Percentiles rank a stretch among this genome's conserved stretches.
These are phyloP conservation scores for Aradophagus sp. DNA, from an alignment of 1,140 invertebrate species.

Conservation along the genomic window DNA sequence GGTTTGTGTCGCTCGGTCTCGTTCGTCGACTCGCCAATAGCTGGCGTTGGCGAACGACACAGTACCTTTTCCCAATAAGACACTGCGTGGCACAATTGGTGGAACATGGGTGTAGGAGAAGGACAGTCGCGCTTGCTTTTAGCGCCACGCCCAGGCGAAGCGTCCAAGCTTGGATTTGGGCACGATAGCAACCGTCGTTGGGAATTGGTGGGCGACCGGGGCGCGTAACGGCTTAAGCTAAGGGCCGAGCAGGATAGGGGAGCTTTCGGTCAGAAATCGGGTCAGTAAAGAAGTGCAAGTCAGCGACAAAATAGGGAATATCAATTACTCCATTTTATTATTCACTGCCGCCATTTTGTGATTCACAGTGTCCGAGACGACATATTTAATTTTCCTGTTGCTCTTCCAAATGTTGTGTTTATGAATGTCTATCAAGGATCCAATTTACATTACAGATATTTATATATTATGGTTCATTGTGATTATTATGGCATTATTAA, in stretches of 20 bases:
- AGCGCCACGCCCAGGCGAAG: slow-evolving; percentile 7
- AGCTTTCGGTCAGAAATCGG: too few relatives aligned
- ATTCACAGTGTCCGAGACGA: too few relatives aligned
- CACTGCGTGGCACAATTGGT: slow-evolving; percentile 76
- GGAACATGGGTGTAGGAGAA: slow-evolving; percentile 75
- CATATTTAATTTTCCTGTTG: too few relatives aligned
- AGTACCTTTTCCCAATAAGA: slow-evolving; percentile 74
- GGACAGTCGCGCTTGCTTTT: slow-evolving; percentile 63
- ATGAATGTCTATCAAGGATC: too few relatives aligned
- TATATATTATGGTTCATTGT: too few relatives aligned
- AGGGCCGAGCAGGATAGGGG: slow-evolving; percentile 43
- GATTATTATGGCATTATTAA: too few relatives aligned
- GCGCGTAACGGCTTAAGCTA: slow-evolving; percentile 64
- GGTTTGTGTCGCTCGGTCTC: slow-evolving; percentile 10
- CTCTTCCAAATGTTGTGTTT: too few relatives aligned
- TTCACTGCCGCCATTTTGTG: too few relatives aligned
- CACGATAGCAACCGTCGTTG: slow-evolving; percentile 68
- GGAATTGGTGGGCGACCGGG: slow-evolving; percentile 62
- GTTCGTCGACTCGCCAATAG: too few relatives aligned
- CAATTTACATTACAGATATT: too few relatives aligned
- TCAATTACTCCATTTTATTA: too few relatives aligned
- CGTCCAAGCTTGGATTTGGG: slow-evolving; percentile 55
- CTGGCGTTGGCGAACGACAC: slow-evolving; percentile 61
- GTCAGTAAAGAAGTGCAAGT: slow-evolving; percentile 2
- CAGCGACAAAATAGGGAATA: slow-evolving; percentile 32